phyloP scores from a whole-genome alignment of 1,140 invertebrate species.

The Paramacrobiotus metropolitanus region DNA sequence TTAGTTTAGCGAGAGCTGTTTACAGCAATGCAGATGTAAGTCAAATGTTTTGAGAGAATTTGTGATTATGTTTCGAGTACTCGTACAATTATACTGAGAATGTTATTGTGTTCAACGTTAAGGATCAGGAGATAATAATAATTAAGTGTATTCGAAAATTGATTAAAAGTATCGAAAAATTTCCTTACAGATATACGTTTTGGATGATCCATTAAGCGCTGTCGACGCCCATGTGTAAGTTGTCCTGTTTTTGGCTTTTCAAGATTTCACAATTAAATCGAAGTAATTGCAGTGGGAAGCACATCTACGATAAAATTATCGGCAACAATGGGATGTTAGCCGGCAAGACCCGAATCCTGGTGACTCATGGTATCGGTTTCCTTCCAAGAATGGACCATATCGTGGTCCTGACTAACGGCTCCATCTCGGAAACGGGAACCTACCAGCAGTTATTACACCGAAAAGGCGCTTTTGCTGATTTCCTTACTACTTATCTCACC shows the following conservation, averaged over 20 bases:
- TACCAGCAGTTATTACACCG: slow-evolving; percentile 44
- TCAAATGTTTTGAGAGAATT: neutral
- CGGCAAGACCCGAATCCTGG: slow-evolving; percentile 18
- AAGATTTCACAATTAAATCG: neutral
- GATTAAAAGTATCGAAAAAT: no score
- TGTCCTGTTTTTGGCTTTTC: neutral
- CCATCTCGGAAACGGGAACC: slow-evolving; percentile 54
- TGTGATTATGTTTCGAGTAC: neutral
- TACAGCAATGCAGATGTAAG: slow-evolving; percentile 2
- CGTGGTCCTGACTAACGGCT: slow-evolving; percentile 55
- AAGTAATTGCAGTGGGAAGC: slow-evolving; percentile 16
- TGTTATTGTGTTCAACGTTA: no score
- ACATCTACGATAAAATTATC: slow-evolving; percentile 24
- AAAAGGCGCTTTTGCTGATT: slow-evolving; percentile 23
- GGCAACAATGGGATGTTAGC: slow-evolving; percentile 19
- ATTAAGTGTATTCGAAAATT: no score
- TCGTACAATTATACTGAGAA: slow-evolving; percentile 20
- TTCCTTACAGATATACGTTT: slow-evolving; percentile 20
- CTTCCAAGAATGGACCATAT: slow-evolving; percentile 66
- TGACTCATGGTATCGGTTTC: slow-evolving; percentile 65
- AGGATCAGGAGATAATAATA: no score
- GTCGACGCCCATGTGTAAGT: slow-evolving; percentile 19
- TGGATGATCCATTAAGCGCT: slow-evolving; percentile 23
- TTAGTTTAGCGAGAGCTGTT: slow-evolving; percentile 14
- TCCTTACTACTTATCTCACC: slow-evolving; percentile 17